These are phyloP conservation scores for Triplophysa yarkandensis DNA, from an alignment of 2,797 vertebrate genomes.

Conservation along the genomic window DNA sequence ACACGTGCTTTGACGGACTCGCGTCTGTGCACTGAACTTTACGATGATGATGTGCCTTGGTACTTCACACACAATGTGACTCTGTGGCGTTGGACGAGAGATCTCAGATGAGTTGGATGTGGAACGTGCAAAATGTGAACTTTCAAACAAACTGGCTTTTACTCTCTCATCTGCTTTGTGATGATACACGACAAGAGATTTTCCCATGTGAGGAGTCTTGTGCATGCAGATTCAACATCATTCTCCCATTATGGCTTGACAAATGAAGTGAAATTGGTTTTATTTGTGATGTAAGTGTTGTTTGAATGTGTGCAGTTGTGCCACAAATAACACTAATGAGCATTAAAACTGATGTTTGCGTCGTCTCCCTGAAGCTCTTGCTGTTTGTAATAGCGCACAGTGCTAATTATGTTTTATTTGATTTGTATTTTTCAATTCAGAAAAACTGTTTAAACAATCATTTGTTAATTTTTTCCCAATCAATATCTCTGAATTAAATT, in stretches of 20 bases:
- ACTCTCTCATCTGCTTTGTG: constrained; percentile 1
- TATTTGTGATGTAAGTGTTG: constrained; percentile 22
- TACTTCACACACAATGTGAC: background rate
- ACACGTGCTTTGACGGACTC: background rate
- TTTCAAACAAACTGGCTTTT: background rate
- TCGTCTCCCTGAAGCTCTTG: background rate
- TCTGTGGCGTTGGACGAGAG: background rate
- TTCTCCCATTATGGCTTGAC: background rate
- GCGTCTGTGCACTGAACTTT: constrained; percentile 31
- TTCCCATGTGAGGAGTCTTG: background rate
- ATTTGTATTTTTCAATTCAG: constrained; percentile 5
- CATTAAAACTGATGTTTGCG: constrained; percentile 17
- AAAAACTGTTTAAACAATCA: background rate
- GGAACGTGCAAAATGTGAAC: background rate
- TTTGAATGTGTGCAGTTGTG: constrained; percentile 10
- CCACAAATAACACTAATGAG: constrained; percentile 15
- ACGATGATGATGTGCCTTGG: background rate
- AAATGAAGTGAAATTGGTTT: background rate
- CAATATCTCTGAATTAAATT: constrained; percentile 5
- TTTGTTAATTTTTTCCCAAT: background rate
- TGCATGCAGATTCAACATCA: constrained; percentile 25
- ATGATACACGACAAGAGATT: background rate
- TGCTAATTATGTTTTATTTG: constrained; percentile 30
- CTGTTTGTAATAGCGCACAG: constrained; percentile 7
- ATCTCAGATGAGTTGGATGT: background rate